Percentiles rank a stretch among this genome's conserved stretches.
phyloP scores from a whole-genome alignment of 2,888 invertebrate genomes.

The Ophion costatus region DNA sequence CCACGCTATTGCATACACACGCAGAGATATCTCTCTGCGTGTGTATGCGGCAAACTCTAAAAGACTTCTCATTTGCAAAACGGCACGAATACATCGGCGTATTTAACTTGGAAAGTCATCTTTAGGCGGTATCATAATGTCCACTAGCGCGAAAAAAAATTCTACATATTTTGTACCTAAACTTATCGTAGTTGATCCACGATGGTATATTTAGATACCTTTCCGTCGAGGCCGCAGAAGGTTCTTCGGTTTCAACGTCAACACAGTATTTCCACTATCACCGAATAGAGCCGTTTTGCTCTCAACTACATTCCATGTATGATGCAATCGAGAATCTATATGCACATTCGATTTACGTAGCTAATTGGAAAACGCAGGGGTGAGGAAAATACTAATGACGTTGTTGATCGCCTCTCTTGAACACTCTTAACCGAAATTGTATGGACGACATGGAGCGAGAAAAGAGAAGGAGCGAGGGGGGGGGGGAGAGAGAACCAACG shows the following conservation, averaged over 20 bases:
- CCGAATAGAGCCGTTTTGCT: not conserved
- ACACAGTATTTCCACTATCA: too few relatives aligned
- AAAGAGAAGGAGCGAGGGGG: not conserved
- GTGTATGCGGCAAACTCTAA: constrained; percentile 11
- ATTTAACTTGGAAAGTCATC: constrained; percentile 11
- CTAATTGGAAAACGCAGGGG: constrained; percentile 47
- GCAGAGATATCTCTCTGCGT: not conserved
- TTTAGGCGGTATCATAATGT: too few relatives aligned
- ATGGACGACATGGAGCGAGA: not conserved
- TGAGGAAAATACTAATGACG: constrained; percentile 54
- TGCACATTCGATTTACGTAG: constrained; percentile 53
- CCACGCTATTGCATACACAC: not conserved
- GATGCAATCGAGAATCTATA: constrained; percentile 9
- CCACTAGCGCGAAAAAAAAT: too few relatives aligned
- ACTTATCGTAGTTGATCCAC: too few relatives aligned
- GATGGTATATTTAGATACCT: too few relatives aligned
- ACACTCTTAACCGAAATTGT: constrained; percentile 17
- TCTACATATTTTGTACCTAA: too few relatives aligned
- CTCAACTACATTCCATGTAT: not conserved
- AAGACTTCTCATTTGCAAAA: constrained; percentile 1
- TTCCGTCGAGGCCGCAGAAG: too few relatives aligned
- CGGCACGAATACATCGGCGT: not conserved
- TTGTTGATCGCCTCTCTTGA: constrained; percentile 47
- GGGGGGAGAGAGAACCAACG: not conserved
- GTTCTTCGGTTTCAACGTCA: too few relatives aligned